Conservation (phyloP, 2,113 vertebrate species). For the Eolophus roseicapilla region DNA sequence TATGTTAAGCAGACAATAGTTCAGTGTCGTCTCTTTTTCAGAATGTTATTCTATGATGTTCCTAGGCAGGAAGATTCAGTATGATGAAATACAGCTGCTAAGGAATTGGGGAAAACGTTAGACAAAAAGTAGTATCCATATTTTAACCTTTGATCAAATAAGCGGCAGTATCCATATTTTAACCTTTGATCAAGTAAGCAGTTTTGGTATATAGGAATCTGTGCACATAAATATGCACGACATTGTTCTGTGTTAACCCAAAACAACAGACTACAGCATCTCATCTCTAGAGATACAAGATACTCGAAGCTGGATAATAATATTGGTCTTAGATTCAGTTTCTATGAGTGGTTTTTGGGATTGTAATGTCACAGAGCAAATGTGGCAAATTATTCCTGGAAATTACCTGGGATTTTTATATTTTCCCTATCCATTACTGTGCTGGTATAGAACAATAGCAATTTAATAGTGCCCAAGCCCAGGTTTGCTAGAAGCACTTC, state of each 20-base stretch:
- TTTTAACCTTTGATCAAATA: neutral
- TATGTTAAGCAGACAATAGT: neutral
- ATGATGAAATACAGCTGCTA: neutral
- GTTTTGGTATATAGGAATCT: neutral
- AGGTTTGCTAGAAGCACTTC: neutral
- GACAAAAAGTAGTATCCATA: neutral
- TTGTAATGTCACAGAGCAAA: neutral
- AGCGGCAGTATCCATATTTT: neutral
- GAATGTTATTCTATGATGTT: neutral
- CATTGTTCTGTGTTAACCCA: neutral
- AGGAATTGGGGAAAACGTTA: neutral
- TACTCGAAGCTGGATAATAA: neutral
- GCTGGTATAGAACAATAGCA: neutral
- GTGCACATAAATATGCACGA: neutral
- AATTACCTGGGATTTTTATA: neutral
- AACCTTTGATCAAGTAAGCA: neutral
- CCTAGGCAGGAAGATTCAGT: neutral
- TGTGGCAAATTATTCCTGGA: neutral
- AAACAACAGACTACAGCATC: neutral
- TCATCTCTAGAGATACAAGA: neutral
- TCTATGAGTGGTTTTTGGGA: neutral
- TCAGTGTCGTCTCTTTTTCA: neutral
- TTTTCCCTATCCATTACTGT: neutral
- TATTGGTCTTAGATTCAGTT: neutral
- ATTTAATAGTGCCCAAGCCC: neutral